phyloP scores from a whole-genome alignment of 2,797 vertebrate species.

The Crypturellus tataupa region DNA sequence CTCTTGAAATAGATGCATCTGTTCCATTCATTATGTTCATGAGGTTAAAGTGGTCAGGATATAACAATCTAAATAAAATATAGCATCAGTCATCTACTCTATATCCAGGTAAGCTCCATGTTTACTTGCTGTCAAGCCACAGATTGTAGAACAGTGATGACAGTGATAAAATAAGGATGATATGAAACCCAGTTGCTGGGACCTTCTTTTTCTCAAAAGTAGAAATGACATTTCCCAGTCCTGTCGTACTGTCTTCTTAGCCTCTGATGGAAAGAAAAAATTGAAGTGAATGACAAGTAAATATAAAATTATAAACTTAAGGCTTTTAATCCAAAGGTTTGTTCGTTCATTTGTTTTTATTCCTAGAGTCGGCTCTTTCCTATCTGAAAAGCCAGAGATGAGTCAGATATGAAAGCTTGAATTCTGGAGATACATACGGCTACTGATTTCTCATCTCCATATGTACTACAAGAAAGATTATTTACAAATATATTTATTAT shows the following conservation, averaged over 20 bases:
- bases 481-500: not conserved
- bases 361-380: not conserved
- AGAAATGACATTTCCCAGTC: not conserved
- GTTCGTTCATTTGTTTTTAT: too few relatives aligned
- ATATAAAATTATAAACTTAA: not conserved
- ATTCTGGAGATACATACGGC: not conserved
- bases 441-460: not conserved
- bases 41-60: conserved; percentile 2
- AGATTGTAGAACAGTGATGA: not conserved
- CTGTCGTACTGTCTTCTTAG: not conserved
- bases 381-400: not conserved
- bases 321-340: not conserved
- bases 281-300: not conserved
- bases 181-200: not conserved
- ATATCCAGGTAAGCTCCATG: not conserved
- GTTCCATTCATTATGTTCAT: conserved; percentile 14
- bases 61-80: conserved; percentile 39
- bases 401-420: not conserved
- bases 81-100: not conserved
- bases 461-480: not conserved
- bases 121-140: not conserved
- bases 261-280: not conserved
- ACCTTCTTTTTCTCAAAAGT: not conserved
- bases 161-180: not conserved
- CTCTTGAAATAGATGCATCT: conserved; percentile 6